These are phyloP conservation scores for Drosophila tani DNA, from an alignment of 1,140 invertebrate species.

Conservation along the genomic window DNA sequence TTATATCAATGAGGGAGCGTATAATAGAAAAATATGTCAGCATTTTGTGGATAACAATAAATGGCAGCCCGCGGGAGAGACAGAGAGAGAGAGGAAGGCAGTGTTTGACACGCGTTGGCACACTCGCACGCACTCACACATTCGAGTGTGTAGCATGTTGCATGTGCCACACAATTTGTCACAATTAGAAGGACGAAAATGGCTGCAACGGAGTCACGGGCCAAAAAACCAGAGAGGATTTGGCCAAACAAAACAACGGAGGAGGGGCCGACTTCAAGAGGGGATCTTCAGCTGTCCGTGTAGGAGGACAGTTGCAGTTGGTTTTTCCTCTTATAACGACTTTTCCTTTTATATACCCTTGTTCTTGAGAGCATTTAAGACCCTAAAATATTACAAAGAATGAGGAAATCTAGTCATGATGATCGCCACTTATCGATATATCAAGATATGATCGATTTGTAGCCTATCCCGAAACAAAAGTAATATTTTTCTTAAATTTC, in stretches of 20 bases:
- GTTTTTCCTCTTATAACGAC: constrained; percentile 11
- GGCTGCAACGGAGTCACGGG: constrained; percentile 51
- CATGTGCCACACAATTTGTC: constrained; percentile 67
- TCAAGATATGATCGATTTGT: background rate
- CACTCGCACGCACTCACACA: constrained; percentile 18
- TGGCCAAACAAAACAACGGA: constrained; percentile 21
- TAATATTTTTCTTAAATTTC: too few relatives aligned
- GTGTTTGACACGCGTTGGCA: constrained; percentile 45
- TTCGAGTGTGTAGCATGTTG: constrained; percentile 29
- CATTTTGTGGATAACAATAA: constrained; percentile 67
- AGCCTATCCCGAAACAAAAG: too few relatives aligned
- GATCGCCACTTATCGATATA: background rate
- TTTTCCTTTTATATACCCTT: constrained; percentile 24
- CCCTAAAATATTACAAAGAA: background rate
- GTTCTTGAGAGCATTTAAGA: background rate
- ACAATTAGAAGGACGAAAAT: constrained; percentile 62
- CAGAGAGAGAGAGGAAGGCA: background rate
- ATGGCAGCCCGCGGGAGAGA: constrained; percentile 40
- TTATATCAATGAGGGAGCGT: constrained; percentile 43
- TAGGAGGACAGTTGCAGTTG: constrained; percentile 42
- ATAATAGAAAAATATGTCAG: constrained; percentile 71
- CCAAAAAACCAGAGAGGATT: constrained; percentile 23
- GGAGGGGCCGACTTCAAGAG: constrained; percentile 20
- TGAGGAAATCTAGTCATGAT: background rate
- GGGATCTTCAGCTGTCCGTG: constrained; percentile 32